These are phyloP conservation scores for Bolborhynchus lineola DNA, from an alignment of 2,113 vertebrate genomes.

Conservation along the genomic window DNA sequence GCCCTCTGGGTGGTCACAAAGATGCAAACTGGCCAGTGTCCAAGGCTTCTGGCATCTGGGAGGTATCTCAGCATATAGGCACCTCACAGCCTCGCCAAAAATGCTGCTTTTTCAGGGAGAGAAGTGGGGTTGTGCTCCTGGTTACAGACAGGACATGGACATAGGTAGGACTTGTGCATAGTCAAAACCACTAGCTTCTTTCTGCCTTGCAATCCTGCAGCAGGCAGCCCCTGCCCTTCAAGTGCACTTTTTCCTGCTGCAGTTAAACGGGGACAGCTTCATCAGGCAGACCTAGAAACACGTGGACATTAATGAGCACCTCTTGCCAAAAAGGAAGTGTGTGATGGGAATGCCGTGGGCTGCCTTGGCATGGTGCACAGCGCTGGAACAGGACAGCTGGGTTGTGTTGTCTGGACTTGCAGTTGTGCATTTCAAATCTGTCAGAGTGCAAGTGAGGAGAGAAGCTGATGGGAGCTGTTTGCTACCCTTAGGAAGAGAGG, in stretches of 20 bases:
- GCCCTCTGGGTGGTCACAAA: fast-evolving
- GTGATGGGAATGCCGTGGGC: background rate
- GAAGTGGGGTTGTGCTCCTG: background rate
- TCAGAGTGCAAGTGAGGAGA: fast-evolving
- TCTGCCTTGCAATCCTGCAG: background rate
- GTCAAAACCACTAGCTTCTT: background rate
- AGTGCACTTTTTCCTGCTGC: background rate
- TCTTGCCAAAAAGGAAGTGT: constrained; percentile 8
- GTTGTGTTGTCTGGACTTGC: background rate
- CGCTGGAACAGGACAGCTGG: background rate
- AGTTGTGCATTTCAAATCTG: background rate
- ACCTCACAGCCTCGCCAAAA: background rate
- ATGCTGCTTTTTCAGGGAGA: background rate
- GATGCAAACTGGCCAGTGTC: background rate
- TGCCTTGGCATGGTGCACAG: background rate
- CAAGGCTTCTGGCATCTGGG: background rate
- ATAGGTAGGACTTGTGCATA: fast-evolving
- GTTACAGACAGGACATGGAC: background rate
- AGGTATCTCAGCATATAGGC: background rate
- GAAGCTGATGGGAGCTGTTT: background rate
- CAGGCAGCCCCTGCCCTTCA: background rate
- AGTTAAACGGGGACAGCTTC: background rate
- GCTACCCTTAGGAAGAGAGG: background rate
- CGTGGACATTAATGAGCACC: background rate
- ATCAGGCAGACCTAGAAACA: background rate